These are phyloP conservation scores for Tragelaphus scriptus DNA, from an alignment of 2,113 vertebrate species.

Conservation along the genomic window DNA sequence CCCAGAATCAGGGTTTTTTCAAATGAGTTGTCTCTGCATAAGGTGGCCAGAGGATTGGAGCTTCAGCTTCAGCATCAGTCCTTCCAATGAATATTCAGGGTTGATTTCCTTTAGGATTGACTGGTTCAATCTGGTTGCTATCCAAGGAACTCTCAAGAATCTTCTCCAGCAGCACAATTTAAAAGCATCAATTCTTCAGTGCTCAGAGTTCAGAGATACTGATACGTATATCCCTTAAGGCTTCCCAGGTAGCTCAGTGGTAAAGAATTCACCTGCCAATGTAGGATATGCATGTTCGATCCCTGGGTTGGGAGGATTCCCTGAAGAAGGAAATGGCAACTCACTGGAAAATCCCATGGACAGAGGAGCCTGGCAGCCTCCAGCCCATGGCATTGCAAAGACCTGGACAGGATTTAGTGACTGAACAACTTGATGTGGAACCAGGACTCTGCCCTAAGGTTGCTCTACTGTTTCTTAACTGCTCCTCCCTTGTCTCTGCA, in stretches of 20 bases:
- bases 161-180: not conserved
- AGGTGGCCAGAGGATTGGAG: not conserved
- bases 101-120: not conserved
- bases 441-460: not conserved
- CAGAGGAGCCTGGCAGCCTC: not conserved
- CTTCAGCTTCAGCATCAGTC: not conserved
- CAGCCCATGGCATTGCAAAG: not conserved
- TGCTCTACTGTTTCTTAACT: not conserved
- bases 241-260: not conserved
- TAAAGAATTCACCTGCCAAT: not conserved
- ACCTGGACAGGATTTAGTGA: not conserved
- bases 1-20: not conserved
- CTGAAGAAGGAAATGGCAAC: not conserved
- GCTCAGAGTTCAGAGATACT: not conserved
- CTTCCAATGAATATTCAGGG: not conserved
- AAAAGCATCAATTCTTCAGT: not conserved
- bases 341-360: not conserved
- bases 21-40: not conserved
- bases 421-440: not conserved
- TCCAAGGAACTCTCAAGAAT: not conserved
- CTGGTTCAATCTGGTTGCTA: not conserved
- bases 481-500: not conserved
- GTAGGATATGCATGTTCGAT: fast-evolving
- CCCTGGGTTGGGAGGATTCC: not conserved
- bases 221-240: not conserved